Conservation (phyloP, 2,113 vertebrate species). For the Mobula birostris region DNA sequence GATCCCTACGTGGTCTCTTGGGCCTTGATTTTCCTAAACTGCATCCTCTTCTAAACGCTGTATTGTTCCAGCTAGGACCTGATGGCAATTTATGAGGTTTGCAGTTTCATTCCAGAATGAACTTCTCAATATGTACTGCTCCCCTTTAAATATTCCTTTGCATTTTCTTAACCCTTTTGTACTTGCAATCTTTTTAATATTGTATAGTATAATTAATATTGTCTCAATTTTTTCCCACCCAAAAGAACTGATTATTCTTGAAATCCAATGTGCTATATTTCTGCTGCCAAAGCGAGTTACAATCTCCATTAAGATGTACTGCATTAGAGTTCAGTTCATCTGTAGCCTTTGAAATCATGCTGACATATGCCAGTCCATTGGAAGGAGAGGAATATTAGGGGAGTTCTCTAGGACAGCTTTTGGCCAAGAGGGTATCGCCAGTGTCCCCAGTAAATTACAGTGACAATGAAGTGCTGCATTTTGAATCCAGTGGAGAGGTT, state of each 20-base stretch:
- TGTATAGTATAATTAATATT: neutral
- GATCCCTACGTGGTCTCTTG: too few species aligned
- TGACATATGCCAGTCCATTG: neutral
- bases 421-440: too few species aligned
- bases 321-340: too few species aligned
- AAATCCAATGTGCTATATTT: neutral
- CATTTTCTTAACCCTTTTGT: neutral
- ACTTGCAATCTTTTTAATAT: neutral
- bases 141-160: too few species aligned
- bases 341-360: neutral
- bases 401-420: neutral
- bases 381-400: neutral
- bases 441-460: too few species aligned
- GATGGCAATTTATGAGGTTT: too few species aligned
- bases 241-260: neutral
- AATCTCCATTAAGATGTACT: neutral
- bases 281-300: neutral
- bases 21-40: too few species aligned
- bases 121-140: too few species aligned
- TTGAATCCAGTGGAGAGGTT: neutral
- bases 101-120: too few species aligned
- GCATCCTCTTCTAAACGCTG: too few species aligned
- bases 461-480: neutral
- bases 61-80: too few species aligned
- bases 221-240: neutral